Base-by-base conservation (phyloP, 2,888 invertebrate genomes). In the Spialia ferax region DNA sequence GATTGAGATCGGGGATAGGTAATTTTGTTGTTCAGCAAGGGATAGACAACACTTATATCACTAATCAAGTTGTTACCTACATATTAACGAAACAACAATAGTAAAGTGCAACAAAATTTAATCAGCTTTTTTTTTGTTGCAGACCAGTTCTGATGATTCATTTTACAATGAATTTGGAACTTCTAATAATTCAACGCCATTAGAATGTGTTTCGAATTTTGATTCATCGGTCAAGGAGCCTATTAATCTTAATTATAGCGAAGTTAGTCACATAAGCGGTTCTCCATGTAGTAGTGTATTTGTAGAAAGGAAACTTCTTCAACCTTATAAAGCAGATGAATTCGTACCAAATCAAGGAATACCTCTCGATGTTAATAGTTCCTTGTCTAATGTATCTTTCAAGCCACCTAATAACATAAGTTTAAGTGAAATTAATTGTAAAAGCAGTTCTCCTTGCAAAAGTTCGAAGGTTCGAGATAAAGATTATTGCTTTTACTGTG, bases 101-200 rank as follows among this genome's bases (percentile, higher is more conserved):
- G 67, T 69, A 69, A 63, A 63, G 50, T 50, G 55, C 63, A 63
- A 69, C 66, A 67, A 69, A 71, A 71, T 71, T 68, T 71, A 69
- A 68, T 68, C 68, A 65, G 61, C 62, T 71, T 70, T 70, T 63
- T 71, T 68, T 71, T 68, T 4, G 65, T 70, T 71, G 70, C 71
- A 69, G 71, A 70, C 72, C 70, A 71, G 71, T 71, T 71, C 72
- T 70, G 72, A 72, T 68, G 69, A 72, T 70, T 72, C 72, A 69
- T 70, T 70, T 70, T 59, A 62, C 64, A 65, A 70, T 70, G 70
- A 67, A 71, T 71, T 71, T 71, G 71, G 70, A 71, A 71, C 70
- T 71, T 70, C 70, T 63, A 69, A 70, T 69, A 70, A 70, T 70
- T 71, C 69, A 66, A 68, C 70, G n/a, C n/a, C 38, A 42, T 42